These are phyloP conservation scores for Fistularia tabacaria DNA, from an alignment of 2,797 vertebrate genomes.

Conservation along the genomic window DNA sequence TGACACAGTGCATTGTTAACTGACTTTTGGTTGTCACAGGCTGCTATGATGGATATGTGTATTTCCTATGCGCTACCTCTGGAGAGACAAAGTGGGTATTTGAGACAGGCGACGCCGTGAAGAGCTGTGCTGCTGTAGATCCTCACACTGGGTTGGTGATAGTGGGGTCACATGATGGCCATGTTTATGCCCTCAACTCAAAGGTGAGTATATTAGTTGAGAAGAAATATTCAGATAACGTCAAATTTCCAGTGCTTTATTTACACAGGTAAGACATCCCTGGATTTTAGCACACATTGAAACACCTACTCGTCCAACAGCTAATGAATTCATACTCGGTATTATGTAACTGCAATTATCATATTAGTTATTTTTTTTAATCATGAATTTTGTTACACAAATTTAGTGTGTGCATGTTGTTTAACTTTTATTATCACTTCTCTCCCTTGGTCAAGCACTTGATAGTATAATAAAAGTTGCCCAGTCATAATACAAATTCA, in stretches of 20 bases:
- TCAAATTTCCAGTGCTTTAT: not conserved
- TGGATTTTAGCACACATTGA: no score
- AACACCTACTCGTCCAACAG: no score
- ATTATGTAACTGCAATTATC: no score
- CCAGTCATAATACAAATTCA: no score
- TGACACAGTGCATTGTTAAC: not conserved
- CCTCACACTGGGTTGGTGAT: conserved; percentile 79
- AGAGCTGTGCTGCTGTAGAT: conserved; percentile 84
- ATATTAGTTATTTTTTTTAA: no score
- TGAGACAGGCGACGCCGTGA: conserved; percentile 83
- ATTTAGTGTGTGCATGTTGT: no score
- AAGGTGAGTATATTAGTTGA: conserved; percentile 72
- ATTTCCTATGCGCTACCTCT: conserved; percentile 76
- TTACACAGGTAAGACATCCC: no score
- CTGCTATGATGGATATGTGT: conserved; percentile 86
- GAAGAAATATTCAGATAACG: not conserved
- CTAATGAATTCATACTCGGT: no score
- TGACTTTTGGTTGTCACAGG: conserved; percentile 63
- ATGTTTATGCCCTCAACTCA: conserved; percentile 85
- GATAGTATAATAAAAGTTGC: no score
- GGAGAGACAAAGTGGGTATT: conserved; percentile 86
- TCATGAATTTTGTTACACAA: no score
- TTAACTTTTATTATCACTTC: no score
- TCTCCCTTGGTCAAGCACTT: no score
- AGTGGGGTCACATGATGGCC: conserved; percentile 90